Evolutionary conservation across 2,113 vertebrate genomes (phyloP).

Genomic region (human (Homo sapiens)): DNA sequence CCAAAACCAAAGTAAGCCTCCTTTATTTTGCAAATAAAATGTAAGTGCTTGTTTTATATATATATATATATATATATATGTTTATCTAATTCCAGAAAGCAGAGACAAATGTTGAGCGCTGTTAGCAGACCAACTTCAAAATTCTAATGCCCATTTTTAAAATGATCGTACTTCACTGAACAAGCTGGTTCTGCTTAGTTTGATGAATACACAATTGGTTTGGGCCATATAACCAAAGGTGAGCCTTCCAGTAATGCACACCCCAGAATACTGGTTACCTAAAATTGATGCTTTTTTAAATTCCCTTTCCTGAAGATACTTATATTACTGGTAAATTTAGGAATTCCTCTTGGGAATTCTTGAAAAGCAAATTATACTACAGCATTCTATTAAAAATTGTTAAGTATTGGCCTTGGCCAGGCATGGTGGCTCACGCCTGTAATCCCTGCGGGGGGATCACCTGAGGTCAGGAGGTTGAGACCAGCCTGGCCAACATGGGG

Average conservation of each 20-base stretch:
- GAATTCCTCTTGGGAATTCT: background rate
- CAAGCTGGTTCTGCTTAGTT: background rate
- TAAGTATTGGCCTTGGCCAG: too few relatives aligned
- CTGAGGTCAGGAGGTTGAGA: too few relatives aligned
- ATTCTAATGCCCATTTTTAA: background rate
- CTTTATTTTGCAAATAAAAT: background rate
- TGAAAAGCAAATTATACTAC: slow-evolving; percentile 10
- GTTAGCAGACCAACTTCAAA: background rate
- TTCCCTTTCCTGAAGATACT: background rate
- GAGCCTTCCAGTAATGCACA: background rate
- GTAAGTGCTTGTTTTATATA: background rate
- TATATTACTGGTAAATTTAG: slow-evolving; percentile 2
- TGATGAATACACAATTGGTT: background rate
- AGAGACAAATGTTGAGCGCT: slow-evolving; percentile 19
- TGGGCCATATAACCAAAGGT: background rate
- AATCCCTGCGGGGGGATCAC: too few relatives aligned
- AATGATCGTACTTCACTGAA: background rate
- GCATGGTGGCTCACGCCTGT: too few relatives aligned
- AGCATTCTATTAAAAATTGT: background rate
- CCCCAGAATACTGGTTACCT: background rate
- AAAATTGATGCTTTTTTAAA: slow-evolving; percentile 1
- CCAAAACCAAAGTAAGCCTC: background rate
- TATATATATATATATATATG: too few relatives aligned
- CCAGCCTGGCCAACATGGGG: too few relatives aligned
- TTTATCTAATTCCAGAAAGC: slow-evolving; percentile 9